Evolutionary conservation across 2,888 invertebrate genomes (phyloP).

Genomic region (Sarcophaga caerulescens): DNA sequence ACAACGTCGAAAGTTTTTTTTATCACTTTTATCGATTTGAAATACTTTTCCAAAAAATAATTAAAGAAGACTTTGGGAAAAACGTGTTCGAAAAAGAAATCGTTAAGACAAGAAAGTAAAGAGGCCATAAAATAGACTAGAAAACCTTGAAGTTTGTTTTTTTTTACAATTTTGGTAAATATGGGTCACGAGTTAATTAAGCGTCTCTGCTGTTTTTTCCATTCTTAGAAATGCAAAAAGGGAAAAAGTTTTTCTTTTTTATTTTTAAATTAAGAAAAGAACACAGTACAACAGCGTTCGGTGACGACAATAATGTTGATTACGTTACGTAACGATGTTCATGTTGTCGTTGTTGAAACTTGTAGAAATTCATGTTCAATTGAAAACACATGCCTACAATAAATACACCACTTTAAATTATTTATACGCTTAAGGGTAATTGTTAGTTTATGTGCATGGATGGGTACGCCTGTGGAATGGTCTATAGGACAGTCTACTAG

Average conservation of each 20-base stretch:
- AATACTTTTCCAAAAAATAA: not conserved
- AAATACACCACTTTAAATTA: conserved; percentile 34
- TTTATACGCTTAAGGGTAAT: conserved; percentile 24
- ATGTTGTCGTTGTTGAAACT: conserved; percentile 2
- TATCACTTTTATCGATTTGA: no score
- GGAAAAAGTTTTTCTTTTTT: not conserved
- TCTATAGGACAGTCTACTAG: not conserved
- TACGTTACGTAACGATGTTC: conserved; percentile 12
- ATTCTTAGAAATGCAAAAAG: not conserved
- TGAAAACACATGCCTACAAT: conserved; percentile 27
- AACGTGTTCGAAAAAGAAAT: not conserved
- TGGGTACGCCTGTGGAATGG: not conserved
- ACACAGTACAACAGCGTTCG: not conserved
- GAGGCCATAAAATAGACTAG: conserved; percentile 1
- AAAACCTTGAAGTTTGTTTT: conserved; percentile 4
- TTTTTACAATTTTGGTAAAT: not conserved
- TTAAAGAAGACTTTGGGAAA: not conserved
- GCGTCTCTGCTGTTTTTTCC: not conserved
- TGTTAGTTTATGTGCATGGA: not conserved
- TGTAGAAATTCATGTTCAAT: conserved; percentile 17
- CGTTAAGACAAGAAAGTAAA: not conserved
- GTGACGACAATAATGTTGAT: conserved; percentile 20
- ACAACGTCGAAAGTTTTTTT: no score
- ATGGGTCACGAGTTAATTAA: conserved; percentile 29
- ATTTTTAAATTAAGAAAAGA: not conserved